Base-by-base conservation (phyloP, 2,888 invertebrate genomes). In the Xestia c-nigrum region DNA sequence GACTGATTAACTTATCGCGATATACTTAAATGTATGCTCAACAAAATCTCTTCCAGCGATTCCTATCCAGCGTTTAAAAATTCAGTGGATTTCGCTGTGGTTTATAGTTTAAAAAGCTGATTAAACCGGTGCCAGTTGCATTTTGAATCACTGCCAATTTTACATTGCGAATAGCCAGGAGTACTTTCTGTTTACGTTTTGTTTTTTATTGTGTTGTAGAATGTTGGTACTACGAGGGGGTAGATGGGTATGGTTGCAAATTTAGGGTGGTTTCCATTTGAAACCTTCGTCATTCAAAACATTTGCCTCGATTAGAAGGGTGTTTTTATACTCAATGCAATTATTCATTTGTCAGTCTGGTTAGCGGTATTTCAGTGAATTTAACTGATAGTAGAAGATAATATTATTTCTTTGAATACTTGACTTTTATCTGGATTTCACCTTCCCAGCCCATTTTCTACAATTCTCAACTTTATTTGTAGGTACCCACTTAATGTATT, bases 101-200 rank as follows among this genome's bases (percentile, higher is more conserved):
- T 66, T 80, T 75, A 80, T 65, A 75, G 75, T 81, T 79, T 81
- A 57, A 80, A 80, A 75, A 59, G 50, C 65, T 31, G 46, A 46
- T 59, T 81, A 59, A 52, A 65, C 75, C 46, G n/a, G 81, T 59
- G 81, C 76, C 65, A 75, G 59, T 75, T 69, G 52, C 38, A 40
- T 65, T 81, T 80, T 80, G 81, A 80, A 81, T 69, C 79, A 81
- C 57, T 80, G 81, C 79, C 79, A 81, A 81, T 59, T 59, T 68
- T 68, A 14, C 38, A 14, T 38, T 47, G 57, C 14, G 68, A 81
- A 46, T 64, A 38, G 64, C 52, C 40, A 59, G 52, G 52, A 46
- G 69, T 64, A 64, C 43, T 7, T 69, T 52, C 19, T 31, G 74
- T 52, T 68, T 68, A 38, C 9, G 5, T 52, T 57, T 74, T 16